Evolutionary conservation across 2,113 vertebrate species (phyloP), one percentile per base, ranked within the genome.

Genomic region (Pollimyrus isidori): DNA sequence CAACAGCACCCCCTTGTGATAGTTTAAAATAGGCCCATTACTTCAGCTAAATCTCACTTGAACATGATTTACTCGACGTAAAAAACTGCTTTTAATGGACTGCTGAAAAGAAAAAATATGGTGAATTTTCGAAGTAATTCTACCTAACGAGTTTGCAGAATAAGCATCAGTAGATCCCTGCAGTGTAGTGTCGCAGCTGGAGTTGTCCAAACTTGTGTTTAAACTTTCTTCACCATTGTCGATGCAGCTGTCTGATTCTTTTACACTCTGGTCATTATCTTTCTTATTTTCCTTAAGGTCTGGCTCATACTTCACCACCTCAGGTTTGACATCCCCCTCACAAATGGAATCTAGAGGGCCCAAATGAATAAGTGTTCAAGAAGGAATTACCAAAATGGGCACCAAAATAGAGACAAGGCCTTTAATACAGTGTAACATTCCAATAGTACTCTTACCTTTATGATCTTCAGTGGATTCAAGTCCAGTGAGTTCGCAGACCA

Each of bases 401-500:
- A 89, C 30, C 23, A 21, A 48, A 56, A 53, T n/a, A 26, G 21
- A 69, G 17, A 4, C 6, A 35, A 17, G 26, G 35, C 19, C 2
- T 17, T 62, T 62, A 84, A 35, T 86, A 35, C 26, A 42, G 84
- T 50, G 7, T 3, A 56, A 62, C 30, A 82, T 89, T 53, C 50
- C 1, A 30, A 65, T 23, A 42, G 58, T 42, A 0, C 30, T 30
- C 88, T 90, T 91, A 94, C 95, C 94, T 90, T 65, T 86, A 0
- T 89, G 39, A 49, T 39, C 65, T 26, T 89, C 49, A 56, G 84
- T 15, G 35, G 87, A 23, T 0, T 90, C 89, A 3, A 15, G 10
- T 91, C 95, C 96, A 0, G 91, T 95, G 91, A 99, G 92, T 30
- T 97, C 93, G 19, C 88, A 23, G 46, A 89, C 94, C 48, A 97